Percentiles rank a stretch among this genome's conserved stretches.
Conservation (phyloP, 1,140 invertebrate genomes). For the Hyles vespertilio region DNA sequence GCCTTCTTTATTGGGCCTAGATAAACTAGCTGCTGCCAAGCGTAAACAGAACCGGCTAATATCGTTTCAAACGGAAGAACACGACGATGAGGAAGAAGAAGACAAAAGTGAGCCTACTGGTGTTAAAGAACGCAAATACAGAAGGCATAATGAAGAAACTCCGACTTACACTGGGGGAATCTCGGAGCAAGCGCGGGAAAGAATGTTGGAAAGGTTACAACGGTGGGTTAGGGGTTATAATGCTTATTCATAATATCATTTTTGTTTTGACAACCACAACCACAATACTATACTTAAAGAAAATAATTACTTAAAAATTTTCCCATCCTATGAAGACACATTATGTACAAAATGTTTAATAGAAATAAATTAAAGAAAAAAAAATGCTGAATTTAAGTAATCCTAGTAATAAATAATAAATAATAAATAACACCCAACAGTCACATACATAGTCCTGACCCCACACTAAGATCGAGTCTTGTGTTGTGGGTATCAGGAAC, state of each 20-base stretch:
- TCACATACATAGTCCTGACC: too few relatives aligned
- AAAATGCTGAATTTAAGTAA: too few relatives aligned
- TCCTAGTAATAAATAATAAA: too few relatives aligned
- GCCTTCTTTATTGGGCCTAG: conserved; percentile 89
- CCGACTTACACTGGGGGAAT: conserved; percentile 95
- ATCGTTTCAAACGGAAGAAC: conserved; percentile 80
- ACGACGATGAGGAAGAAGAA: conserved; percentile 70
- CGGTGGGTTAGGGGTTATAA: conserved; percentile 39
- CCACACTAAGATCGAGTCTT: too few relatives aligned
- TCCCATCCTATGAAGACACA: too few relatives aligned
- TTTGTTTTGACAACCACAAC: too few relatives aligned
- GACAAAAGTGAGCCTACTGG: conserved; percentile 58
- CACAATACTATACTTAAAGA: too few relatives aligned
- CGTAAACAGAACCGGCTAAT: conserved; percentile 80
- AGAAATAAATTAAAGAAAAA: too few relatives aligned
- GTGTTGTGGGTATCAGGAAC: too few relatives aligned
- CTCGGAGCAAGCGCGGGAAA: conserved; percentile 84
- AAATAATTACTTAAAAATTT: too few relatives aligned
- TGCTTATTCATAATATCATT: not conserved
- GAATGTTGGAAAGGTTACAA: conserved; percentile 81
- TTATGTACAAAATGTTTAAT: too few relatives aligned
- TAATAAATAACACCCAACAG: too few relatives aligned
- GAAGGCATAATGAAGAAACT: conserved; percentile 88
- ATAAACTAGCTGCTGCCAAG: conserved; percentile 88
- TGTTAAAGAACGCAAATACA: conserved; percentile 80